Evolutionary conservation across 2,888 invertebrate genomes (phyloP), one percentile per base, ranked within the genome.

Genomic region (Acanthococcus lagerstroemiae): DNA sequence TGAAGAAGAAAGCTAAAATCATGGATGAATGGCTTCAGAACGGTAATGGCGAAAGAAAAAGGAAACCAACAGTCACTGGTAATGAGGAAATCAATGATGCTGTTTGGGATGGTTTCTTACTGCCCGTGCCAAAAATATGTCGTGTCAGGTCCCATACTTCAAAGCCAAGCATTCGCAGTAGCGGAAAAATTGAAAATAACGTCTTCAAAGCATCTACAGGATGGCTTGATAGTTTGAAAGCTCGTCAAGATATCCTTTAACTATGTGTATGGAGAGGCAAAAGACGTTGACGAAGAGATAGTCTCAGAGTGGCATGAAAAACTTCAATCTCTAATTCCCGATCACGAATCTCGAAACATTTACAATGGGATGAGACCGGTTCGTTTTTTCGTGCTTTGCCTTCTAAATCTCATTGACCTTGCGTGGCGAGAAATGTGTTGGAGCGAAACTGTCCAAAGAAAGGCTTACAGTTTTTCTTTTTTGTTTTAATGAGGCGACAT

Each of bases 401-500:
- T 21, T 66, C 72, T 54, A 73, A 74, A 72, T 73, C 71, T n/a
- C n/a, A 15, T 54, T 72, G 7, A 73, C 71, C 37, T 37, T 67
- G 24, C 27, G 12, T 71, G 67, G 57, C 46, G 71, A 72, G 56
- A 70, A 70, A 67, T 74, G 72, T 66, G 21, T 57, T 19, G 72
- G 71, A 55, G 73, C 72, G 17, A 73, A 73, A 68, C 26, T 71
- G 25, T 68, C 69, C 2, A 74, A 73, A 68, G 70, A 73, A 50
- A 67, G 71, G 44, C 63, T 73, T 6, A 73, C 72, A 4, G 60
- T 72, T 37, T 30, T 67, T 9, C 68, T 73, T n/a, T n/a, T n/a
- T n/a, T n/a, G n/a, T n/a, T n/a, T n/a, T n/a, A n/a, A 27, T 72
- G 71, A 61, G 68, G 61, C 6, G 72, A 67, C 68, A 72, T 72